Conservation (phyloP, 2,797 vertebrate species). For the Geotrypetes seraphini region DNA sequence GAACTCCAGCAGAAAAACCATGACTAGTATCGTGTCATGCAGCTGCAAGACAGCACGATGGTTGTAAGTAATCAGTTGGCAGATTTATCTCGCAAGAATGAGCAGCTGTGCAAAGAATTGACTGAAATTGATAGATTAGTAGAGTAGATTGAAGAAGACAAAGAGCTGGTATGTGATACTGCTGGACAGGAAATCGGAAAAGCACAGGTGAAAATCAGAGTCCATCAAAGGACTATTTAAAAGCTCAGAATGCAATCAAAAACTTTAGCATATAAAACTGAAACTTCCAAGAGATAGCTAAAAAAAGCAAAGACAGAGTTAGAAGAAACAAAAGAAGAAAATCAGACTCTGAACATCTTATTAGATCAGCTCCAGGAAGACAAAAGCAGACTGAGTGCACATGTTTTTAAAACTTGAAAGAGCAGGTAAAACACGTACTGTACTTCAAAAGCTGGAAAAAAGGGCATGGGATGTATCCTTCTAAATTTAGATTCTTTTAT, state of each 20-base stretch:
- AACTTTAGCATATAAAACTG: too few relatives aligned
- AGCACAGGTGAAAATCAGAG: too few relatives aligned
- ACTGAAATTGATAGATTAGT: constrained; percentile 42
- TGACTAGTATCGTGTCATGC: constrained; percentile 38
- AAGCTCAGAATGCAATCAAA: too few relatives aligned
- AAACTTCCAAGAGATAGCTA: not conserved
- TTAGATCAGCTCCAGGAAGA: constrained; percentile 17
- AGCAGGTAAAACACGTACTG: too few relatives aligned
- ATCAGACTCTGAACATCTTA: constrained; percentile 6
- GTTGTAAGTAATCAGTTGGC: constrained; percentile 36
- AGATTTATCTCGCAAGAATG: constrained; percentile 40
- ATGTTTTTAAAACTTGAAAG: constrained; percentile 11
- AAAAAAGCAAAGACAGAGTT: constrained; percentile 3
- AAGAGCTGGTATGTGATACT: constrained; percentile 33
- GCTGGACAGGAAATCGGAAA: constrained; percentile 40
- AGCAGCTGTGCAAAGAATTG: constrained; percentile 42
- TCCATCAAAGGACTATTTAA: too few relatives aligned
- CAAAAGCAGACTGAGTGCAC: constrained; percentile 5
- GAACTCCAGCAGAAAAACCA: constrained; percentile 41
- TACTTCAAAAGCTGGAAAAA: too few relatives aligned
- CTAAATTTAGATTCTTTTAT: too few relatives aligned
- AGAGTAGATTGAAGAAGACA: constrained; percentile 41
- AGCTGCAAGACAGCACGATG: constrained; percentile 39
- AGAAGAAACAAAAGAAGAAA: constrained; percentile 3
- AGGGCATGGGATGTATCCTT: too few relatives aligned